Conservation (phyloP, 2,113 vertebrate species). For the Spea multiplicata region DNA sequence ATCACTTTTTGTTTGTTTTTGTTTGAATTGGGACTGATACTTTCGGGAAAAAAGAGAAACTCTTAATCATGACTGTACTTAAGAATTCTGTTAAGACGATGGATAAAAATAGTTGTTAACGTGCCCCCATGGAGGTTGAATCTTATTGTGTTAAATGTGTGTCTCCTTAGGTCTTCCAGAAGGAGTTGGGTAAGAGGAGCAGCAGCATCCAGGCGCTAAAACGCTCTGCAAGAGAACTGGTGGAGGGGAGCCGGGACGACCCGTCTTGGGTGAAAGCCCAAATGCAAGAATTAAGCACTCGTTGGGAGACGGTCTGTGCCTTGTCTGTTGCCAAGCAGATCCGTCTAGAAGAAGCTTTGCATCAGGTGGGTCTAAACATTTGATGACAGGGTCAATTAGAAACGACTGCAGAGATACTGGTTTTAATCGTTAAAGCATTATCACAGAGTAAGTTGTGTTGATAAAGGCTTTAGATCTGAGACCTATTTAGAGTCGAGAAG, state of each 20-base stretch:
- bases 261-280: slow-evolving; percentile 96
- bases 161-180: slow-evolving; percentile 85
- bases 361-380: slow-evolving; percentile 71
- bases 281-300: slow-evolving; percentile 92
- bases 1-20: no score
- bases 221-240: slow-evolving; percentile 86
- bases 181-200: slow-evolving; percentile 91
- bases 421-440: no score
- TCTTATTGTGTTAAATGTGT: not conserved
- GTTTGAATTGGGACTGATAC: no score
- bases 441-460: no score
- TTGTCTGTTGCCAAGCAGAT: slow-evolving; percentile 92
- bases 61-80: no score
- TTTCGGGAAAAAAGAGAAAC: no score
- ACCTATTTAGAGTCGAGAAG: no score
- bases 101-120: not conserved
- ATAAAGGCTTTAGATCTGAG: no score
- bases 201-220: slow-evolving; percentile 91
- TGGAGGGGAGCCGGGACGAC: slow-evolving; percentile 86
- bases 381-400: no score
- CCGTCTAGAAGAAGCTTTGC: slow-evolving; percentile 87
- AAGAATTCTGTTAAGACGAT: no score
- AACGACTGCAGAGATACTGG: no score
- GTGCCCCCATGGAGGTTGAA: not conserved
- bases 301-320: slow-evolving; percentile 95